Evolutionary conservation across 2,888 invertebrate species (phyloP), one percentile per base, ranked within the genome.

Genomic region (Phalera bucephala): DNA sequence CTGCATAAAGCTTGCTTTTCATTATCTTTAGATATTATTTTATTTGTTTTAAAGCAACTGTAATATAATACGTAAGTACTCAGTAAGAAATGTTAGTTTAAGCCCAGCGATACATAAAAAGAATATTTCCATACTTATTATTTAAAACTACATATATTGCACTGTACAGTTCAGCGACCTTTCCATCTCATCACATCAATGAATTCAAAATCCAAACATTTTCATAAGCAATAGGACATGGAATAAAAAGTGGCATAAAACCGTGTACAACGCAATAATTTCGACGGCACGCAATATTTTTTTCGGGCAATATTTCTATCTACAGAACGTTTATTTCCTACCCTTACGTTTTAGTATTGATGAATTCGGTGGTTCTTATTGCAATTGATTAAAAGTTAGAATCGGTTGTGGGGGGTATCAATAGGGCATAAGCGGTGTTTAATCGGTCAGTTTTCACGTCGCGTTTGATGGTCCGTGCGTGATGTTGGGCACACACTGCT

Each of bases 391-490:
- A 71, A 50, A 45, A 58, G 39, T 48, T 29, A 51, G 13, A 48
- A 37, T 66, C 29, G 48, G 45, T 47, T 45, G 39, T 31, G 20
- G 8, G 19, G 27, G 28, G 40, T 36, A 44, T 54, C 47, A 52
- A 53, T 54, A 55, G 47, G 44, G 42, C 36, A 42, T 64, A 58
- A 64, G 52, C 60, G 53, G 30, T 57, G 49, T 66, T 71, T 70
- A 72, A 75, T 72, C 60, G 72, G 72, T 68, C 72, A 75, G 67
- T 73, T 73, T 65, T 60, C 68, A 65, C 71, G 61, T 68, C 56
- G 53, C 52, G 48, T 65, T 69, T 76, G 71, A 76, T 75, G 65
- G 55, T 62, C 34, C 48, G 57, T 62, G 65, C 64, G 64, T 72
- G 72, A 62, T 59, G 56, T 48, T 43, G 48, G 32, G 56, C 54